These are phyloP conservation scores for Azemiops feae DNA, from an alignment of 2,113 vertebrate genomes.

Conservation along the genomic window DNA sequence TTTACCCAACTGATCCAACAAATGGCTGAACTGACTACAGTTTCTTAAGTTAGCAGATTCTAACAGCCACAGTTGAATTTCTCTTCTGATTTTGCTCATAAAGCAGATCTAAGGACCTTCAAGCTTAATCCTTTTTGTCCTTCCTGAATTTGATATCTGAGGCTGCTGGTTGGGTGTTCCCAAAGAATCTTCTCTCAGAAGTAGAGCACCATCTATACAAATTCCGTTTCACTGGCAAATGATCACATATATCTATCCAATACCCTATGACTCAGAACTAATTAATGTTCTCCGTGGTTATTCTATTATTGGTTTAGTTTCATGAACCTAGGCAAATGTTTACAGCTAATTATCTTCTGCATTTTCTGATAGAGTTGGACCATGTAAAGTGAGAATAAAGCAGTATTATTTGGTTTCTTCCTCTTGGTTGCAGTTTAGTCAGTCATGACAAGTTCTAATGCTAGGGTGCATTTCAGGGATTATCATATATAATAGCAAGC, in stretches of 20 bases:
- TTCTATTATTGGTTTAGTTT: background rate
- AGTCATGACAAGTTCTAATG: background rate
- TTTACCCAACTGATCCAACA: background rate
- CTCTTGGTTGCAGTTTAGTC: background rate
- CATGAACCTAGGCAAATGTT: background rate
- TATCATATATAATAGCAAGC: background rate
- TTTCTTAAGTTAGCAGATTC: background rate
- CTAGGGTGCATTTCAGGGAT: background rate
- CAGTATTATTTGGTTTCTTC: background rate
- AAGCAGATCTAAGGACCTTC: background rate
- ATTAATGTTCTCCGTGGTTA: background rate
- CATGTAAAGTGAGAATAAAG: background rate
- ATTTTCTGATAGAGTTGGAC: background rate
- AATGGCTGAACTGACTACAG: background rate
- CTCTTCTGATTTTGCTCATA: background rate
- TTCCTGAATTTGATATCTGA: background rate
- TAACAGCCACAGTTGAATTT: background rate
- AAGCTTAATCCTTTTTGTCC: background rate
- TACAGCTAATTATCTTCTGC: background rate
- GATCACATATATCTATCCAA: background rate
- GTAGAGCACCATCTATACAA: background rate
- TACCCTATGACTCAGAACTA: conserved; percentile 1
- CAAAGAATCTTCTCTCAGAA: background rate
- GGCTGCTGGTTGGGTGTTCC: background rate
- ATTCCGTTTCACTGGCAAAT: background rate